Evolutionary conservation across 92 coral and sea anemone genomes (phyloP), one percentile per base, ranked within the genome.

Genomic region (Umimayanthus chanpuru): DNA sequence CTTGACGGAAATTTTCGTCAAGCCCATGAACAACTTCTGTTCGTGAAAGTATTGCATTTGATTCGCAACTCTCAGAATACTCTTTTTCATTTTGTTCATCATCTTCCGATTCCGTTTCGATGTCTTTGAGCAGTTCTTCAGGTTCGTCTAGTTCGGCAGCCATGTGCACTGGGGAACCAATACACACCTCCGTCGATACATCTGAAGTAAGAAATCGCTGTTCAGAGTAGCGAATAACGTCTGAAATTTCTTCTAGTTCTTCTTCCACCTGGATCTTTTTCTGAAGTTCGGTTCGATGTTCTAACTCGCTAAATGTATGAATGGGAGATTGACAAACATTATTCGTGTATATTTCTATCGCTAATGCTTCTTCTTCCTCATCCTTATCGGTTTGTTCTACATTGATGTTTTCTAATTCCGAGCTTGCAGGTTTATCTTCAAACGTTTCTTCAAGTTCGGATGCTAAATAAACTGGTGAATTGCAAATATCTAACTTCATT

Each of bases 31-130:
- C 32, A n/a, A 40, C 16, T 66, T 39, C 50, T 38, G 79, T 75
- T 75, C 50, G 41, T 38, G 53, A 75, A 75, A 75, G 41, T 18
- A 75, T 39, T 36, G 41, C 76, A 40, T 39, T 40, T 36, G 50
- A 11, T 39, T 40, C 58, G 3, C 40, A 61, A 38, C 44, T 44
- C 1, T 18, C 75, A 30, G 36, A 7, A 29, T 21, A 29, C n/a
- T 65, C 76, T 56, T 90, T 76, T 23, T 73, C 87, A 29, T 44
- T 77, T 73, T 92, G 89, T 36, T 85, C 89, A 32, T 85, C 89
- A 32, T 92, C 93, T 64, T 90, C 70, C 15, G 76, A 30, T 30
- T 88, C 93, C 40, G 36, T 82, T 32, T 88, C 93, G 64, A 79
- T 49, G 43, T 90, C 93, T 39, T 85, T 50, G 15, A 65, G 73